phyloP scores from a whole-genome alignment of 1,140 invertebrate species.

The Ceratina japonica region DNA sequence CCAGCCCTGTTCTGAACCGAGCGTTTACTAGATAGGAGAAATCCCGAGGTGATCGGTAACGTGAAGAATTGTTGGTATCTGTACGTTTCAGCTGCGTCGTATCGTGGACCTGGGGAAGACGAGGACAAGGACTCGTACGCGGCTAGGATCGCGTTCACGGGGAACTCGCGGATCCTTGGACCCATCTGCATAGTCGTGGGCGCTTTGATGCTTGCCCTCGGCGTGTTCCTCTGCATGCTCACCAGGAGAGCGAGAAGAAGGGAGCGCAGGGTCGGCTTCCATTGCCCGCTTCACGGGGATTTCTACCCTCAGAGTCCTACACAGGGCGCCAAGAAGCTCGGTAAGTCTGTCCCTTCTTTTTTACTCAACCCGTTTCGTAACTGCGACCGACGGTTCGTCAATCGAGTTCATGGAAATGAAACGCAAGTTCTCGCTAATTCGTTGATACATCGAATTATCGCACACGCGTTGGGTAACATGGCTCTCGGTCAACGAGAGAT shows the following conservation, averaged over 20 bases:
- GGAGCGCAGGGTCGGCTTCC: conserved; percentile 86
- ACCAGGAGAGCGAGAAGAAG: conserved; percentile 83
- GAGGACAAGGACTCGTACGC: conserved; percentile 85
- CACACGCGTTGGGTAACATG: too few species aligned
- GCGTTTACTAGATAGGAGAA: too few species aligned
- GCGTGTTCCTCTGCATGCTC: conserved; percentile 82
- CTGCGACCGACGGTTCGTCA: too few species aligned
- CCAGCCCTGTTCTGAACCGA: too few species aligned
- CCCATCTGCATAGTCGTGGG: conserved; percentile 87
- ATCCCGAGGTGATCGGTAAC: too few species aligned
- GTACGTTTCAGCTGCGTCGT: conserved; percentile 83
- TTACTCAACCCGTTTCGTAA: too few species aligned
- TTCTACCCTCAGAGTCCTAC: conserved; percentile 87
- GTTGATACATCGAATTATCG: too few species aligned
- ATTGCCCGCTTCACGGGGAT: conserved; percentile 88
- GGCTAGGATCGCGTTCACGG: conserved; percentile 85
- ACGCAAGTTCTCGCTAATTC: too few species aligned
- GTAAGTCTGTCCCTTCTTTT: conserved; percentile 56
- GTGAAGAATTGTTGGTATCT: neutral
- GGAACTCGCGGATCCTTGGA: conserved; percentile 85
- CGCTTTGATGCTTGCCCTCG: conserved; percentile 83
- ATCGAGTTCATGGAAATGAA: too few species aligned
- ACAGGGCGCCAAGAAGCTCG: conserved; percentile 74
- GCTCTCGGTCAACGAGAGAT: too few species aligned
- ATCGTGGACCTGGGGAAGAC: conserved; percentile 85